Evolutionary conservation across 2,888 invertebrate species (phyloP), one percentile per base, ranked within the genome.

Genomic region (Agrenia bidenticulata): DNA sequence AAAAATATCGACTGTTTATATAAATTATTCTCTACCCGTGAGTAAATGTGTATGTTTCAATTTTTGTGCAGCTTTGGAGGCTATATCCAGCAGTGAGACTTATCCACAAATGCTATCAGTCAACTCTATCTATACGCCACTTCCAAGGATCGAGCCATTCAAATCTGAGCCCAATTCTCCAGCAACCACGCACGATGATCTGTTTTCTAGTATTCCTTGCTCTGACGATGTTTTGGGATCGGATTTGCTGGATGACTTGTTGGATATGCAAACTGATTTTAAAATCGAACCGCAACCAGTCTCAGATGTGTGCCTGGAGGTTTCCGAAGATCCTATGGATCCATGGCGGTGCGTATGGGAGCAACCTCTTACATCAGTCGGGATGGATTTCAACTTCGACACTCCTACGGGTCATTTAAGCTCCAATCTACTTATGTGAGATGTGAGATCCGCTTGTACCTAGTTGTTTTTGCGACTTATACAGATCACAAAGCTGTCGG

Each of bases 361-460:
- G 39, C 69, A 72, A 24, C 68, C 74, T 11, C 70, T 74, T 51
- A 50, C 68, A 13, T 63, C 67, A 11, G 73, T 70, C 37, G 70
- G 64, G 55, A 64, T 76, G 70, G 75, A 76, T 54, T 74, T 76
- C 63, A 73, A 73, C 51, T 76, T 76, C 50, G 69, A 71, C 26
- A 21, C 17, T 57, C 51, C 51, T 23, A 7, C 45, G n/a, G 5
- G 45, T 15, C 45, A 11, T 45, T 5, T 45, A 5, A 19, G 19
- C 15, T 15, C 45, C 15, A 45, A 45, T 45, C n/a, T 45, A 5
- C 39, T 39, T 39, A 11, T 39, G 39, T 39, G 15, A 39, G 39
- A 15, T 19, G 45, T 17, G 32, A 32, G 32, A 32, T 32, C 32
- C 32, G 11, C 4, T 32, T 32, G 32, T 32, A 32, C 4, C 32